These are phyloP conservation scores for Marisa cornuarietis DNA, from an alignment of 1,140 invertebrate species.

Conservation along the genomic window DNA sequence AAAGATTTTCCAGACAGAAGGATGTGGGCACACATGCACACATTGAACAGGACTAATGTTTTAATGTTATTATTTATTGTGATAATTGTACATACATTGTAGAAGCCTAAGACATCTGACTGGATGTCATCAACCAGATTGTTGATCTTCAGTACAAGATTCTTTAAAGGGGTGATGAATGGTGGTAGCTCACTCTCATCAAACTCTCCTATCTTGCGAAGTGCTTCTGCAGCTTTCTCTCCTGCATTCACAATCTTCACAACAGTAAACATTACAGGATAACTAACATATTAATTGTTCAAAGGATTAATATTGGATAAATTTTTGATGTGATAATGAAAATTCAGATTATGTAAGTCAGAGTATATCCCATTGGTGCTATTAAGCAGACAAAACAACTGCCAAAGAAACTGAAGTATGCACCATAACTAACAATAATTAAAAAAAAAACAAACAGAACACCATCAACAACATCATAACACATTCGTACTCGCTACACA, in stretches of 20 bases:
- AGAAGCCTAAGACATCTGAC: constrained; percentile 43
- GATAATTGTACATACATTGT: constrained; percentile 41
- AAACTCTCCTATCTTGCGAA: constrained; percentile 30
- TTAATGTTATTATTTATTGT: background rate
- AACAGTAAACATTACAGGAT: background rate
- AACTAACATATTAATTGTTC: background rate
- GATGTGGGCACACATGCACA: too few relatives aligned
- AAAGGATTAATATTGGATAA: background rate
- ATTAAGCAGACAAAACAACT: too few relatives aligned
- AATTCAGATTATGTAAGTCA: background rate
- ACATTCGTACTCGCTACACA: too few relatives aligned
- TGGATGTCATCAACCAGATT: constrained; percentile 37
- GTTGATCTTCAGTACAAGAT: constrained; percentile 31
- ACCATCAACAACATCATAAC: too few relatives aligned
- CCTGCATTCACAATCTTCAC: constrained; percentile 25
- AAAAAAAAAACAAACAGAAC: too few relatives aligned
- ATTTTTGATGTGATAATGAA: background rate
- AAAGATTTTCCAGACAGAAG: too few relatives aligned
- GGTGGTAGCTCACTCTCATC: constrained; percentile 37
- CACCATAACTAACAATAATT: too few relatives aligned
- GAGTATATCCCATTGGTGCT: too few relatives aligned
- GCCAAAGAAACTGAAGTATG: too few relatives aligned
- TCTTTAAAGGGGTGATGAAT: constrained; percentile 27
- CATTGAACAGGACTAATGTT: background rate
- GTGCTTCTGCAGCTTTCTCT: constrained; percentile 16